Evolutionary conservation across 2,888 invertebrate genomes (phyloP).

Genomic region (Volucella inanis): DNA sequence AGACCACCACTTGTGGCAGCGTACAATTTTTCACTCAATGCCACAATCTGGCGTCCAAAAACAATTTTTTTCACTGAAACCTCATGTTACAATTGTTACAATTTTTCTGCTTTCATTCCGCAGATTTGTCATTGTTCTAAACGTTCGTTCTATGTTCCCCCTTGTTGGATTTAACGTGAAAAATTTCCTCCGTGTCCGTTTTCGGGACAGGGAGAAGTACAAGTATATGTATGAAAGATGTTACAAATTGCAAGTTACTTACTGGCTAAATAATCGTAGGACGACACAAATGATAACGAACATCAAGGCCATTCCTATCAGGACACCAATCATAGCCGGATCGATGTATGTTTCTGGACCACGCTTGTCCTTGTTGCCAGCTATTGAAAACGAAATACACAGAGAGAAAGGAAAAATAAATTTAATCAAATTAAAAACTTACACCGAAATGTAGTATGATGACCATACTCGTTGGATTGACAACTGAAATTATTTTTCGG

Average conservation of each 20-base stretch:
- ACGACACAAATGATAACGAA: constrained; percentile 97
- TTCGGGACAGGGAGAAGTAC: background rate
- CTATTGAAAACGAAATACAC: constrained; percentile 29
- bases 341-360: constrained; percentile 89
- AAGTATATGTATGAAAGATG: constrained; percentile 5
- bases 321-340: constrained; percentile 95
- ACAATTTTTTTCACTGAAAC: constrained; percentile 12
- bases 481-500: constrained; percentile 51
- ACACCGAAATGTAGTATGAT: background rate
- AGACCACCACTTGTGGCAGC: constrained; percentile 52
- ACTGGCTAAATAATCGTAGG: constrained; percentile 95
- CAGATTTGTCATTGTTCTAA: background rate
- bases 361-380: constrained; percentile 85
- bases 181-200: background rate
- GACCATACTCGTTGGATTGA: constrained; percentile 1
- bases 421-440: background rate
- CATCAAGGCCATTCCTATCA: constrained; percentile 96
- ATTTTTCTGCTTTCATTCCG: background rate
- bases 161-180: background rate
- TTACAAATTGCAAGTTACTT: constrained; percentile 81
- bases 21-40: constrained; percentile 34
- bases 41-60: constrained; percentile 35
- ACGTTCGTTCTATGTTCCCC: background rate
- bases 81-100: background rate
- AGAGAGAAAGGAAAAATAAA: background rate